A percentile compares a stretch with the other conserved stretches of the same genome.
Evolutionary conservation across 2,113 vertebrate genomes (phyloP).

Genomic region (Syrmaticus mikado): DNA sequence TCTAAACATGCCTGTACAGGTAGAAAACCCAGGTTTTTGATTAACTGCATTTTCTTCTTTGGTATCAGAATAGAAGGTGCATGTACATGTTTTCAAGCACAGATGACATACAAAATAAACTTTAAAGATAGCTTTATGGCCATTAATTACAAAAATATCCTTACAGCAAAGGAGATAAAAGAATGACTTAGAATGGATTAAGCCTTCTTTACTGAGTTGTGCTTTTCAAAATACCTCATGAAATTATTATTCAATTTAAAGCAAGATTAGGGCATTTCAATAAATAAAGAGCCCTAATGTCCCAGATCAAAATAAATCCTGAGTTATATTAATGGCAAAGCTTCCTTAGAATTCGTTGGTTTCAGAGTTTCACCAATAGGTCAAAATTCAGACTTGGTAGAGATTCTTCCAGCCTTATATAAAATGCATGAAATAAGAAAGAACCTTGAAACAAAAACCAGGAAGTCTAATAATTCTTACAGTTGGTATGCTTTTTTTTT

Average conservation of each 20-base stretch:
- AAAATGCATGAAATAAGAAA: neutral
- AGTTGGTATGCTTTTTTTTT: slow-evolving; percentile 2
- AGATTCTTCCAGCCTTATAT: neutral
- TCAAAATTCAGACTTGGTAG: neutral
- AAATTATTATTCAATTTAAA: slow-evolving; percentile 31
- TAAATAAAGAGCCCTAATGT: neutral
- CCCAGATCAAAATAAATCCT: neutral
- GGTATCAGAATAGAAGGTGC: neutral
- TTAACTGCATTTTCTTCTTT: neutral
- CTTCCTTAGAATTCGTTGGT: neutral
- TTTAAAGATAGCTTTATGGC: neutral
- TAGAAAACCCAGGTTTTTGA: neutral
- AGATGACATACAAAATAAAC: neutral
- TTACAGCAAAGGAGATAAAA: neutral
- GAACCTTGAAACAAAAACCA: slow-evolving; percentile 26
- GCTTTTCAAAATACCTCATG: neutral
- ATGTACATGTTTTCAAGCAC: rapidly evolving
- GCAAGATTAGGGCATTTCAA: slow-evolving; percentile 4
- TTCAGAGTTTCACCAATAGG: neutral
- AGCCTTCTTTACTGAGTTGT: neutral
- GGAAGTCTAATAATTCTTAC: neutral
- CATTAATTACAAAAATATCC: neutral
- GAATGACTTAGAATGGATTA: neutral
- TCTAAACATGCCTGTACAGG: neutral
- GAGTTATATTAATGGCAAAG: neutral